Conservation (phyloP, 2,888 invertebrate species). For the Rhamnusium bicolor region DNA sequence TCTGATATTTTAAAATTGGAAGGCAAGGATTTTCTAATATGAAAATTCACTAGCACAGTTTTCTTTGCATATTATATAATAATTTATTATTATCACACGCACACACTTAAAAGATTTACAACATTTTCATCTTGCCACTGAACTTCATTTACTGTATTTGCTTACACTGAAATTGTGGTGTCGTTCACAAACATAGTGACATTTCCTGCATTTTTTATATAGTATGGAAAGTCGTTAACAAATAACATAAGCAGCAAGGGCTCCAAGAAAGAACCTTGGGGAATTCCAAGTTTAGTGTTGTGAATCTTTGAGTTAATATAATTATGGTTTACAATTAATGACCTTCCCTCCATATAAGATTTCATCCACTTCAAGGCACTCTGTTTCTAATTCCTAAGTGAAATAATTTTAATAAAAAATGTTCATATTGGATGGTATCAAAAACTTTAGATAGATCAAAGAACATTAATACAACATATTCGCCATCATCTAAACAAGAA, state of each 20-base stretch:
- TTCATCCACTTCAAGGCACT: neutral
- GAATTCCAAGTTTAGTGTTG: neutral
- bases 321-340: neutral
- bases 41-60: neutral
- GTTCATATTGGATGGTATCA: neutral
- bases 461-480: neutral
- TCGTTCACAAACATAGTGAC: neutral
- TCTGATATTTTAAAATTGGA: no score
- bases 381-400: neutral
- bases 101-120: neutral
- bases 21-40: neutral
- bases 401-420: neutral
- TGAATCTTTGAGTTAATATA: neutral
- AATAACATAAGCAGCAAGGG: neutral
- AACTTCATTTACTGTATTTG: neutral
- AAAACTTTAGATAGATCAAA: neutral
- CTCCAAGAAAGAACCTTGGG: neutral
- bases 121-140: neutral
- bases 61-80: neutral
- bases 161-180: neutral
- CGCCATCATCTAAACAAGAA: neutral
- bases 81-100: neutral
- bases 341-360: neutral
- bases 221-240: neutral
- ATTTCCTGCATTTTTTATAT: neutral